phyloP scores from a whole-genome alignment of 2,797 vertebrate species.

The Pelochelys cantorii region DNA sequence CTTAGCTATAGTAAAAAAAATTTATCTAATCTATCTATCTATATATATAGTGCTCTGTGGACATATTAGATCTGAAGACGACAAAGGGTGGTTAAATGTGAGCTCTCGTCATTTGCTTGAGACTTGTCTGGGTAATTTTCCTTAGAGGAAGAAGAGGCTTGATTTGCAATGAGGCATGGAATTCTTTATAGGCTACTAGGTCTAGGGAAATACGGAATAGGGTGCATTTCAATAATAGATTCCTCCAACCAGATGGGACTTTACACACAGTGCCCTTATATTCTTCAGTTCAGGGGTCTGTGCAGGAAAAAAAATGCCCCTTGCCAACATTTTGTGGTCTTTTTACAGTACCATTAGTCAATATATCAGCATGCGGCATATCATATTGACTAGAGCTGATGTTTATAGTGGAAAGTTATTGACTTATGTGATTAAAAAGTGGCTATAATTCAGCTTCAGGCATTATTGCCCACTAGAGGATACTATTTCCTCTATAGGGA shows the following conservation, averaged over 20 bases:
- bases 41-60: not conserved
- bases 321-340: conserved; percentile 70
- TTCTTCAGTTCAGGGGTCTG: conserved; percentile 65
- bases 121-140: conserved; percentile 41
- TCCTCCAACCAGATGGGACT: conserved; percentile 40
- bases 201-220: conserved; percentile 16
- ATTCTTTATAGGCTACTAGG: not conserved
- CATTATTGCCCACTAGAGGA: conserved; percentile 71
- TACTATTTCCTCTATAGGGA: conserved; percentile 73
- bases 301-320: conserved; percentile 63
- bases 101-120: conserved; percentile 37
- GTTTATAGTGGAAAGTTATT: conserved; percentile 76
- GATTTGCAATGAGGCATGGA: not conserved
- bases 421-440: conserved; percentile 74
- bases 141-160: not conserved
- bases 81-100: conserved; percentile 63
- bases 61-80: conserved; percentile 50
- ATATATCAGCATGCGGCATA: conserved; percentile 75
- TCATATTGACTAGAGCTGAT: conserved; percentile 75
- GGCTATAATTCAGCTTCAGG: conserved; percentile 72
- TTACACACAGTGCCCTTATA: conserved; percentile 55
- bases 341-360: conserved; percentile 75
- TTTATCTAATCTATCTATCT: too few relatives aligned
- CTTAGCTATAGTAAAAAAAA: conserved; percentile 22
- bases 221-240: conserved; percentile 16